phyloP scores from a whole-genome alignment of 2,888 invertebrate species.

The Phortica okadai region DNA sequence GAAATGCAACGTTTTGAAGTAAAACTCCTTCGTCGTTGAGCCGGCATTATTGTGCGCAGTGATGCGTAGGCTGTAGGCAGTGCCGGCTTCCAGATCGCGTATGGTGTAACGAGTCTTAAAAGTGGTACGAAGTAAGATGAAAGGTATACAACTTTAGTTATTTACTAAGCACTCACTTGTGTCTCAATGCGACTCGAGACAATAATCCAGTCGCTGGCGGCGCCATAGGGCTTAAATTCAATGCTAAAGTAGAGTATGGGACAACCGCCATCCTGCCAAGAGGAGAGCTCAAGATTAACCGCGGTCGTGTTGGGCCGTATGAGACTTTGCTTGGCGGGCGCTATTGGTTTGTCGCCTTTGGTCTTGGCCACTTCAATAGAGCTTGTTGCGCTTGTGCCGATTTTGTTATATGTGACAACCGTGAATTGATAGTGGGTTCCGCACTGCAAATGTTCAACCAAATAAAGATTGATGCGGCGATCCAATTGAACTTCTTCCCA shows the following conservation, averaged over 20 bases:
- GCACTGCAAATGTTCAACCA: slow-evolving; percentile 85
- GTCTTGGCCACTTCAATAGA: slow-evolving; percentile 83
- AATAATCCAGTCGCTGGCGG: slow-evolving; percentile 74
- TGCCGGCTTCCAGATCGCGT: slow-evolving; percentile 78
- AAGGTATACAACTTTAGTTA: not conserved
- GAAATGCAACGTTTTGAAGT: slow-evolving; percentile 79
- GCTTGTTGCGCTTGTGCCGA: slow-evolving; percentile 85
- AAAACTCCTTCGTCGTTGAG: slow-evolving; percentile 79
- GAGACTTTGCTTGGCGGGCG: slow-evolving; percentile 84
- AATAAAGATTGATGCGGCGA: slow-evolving; percentile 80
- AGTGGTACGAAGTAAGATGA: not conserved
- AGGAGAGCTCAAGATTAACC: slow-evolving; percentile 84
- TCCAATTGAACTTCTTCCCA: slow-evolving; percentile 79
- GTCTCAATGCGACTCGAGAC: slow-evolving; percentile 78
- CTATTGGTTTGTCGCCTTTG: slow-evolving; percentile 83
- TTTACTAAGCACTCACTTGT: slow-evolving; percentile 70
- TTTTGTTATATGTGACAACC: slow-evolving; percentile 85
- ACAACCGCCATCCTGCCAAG: slow-evolving; percentile 90
- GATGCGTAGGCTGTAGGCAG: slow-evolving; percentile 78
- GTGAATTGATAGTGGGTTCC: slow-evolving; percentile 87
- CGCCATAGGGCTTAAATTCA: slow-evolving; percentile 72
- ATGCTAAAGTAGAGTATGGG: slow-evolving; percentile 83
- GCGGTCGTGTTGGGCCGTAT: slow-evolving; percentile 86
- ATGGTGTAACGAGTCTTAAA: slow-evolving; percentile 76
- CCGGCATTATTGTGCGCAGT: slow-evolving; percentile 82